Conservation (phyloP, 2,888 invertebrate species). For the Galerucella calmariensis region DNA sequence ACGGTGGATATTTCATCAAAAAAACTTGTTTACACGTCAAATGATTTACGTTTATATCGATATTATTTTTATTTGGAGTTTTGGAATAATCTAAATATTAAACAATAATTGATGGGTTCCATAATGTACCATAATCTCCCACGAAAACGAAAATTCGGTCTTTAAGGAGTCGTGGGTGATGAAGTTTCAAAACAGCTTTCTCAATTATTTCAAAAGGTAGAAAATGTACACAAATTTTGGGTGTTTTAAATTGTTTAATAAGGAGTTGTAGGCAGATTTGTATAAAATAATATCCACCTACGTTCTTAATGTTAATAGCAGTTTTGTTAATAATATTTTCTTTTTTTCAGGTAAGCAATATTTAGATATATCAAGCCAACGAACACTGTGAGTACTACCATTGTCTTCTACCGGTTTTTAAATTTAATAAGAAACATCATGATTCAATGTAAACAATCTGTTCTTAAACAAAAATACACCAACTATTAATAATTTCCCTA, state of each 20-base stretch:
- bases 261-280: background rate
- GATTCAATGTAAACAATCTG: too few species aligned
- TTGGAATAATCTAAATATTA: too few species aligned
- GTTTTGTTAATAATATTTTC: background rate
- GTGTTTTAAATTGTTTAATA: too few species aligned
- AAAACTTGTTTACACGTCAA: background rate
- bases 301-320: background rate
- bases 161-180: conserved; percentile 18
- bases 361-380: too few species aligned
- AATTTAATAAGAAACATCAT: too few species aligned
- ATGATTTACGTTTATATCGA: background rate
- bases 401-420: too few species aligned
- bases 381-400: too few species aligned
- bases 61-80: background rate
- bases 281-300: background rate
- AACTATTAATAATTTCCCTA: too few species aligned
- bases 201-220: conserved; percentile 15
- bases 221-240: conserved; percentile 15
- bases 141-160: conserved; percentile 7
- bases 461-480: too few species aligned
- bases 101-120: background rate
- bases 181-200: conserved; percentile 9
- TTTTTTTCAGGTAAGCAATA: background rate
- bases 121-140: background rate
- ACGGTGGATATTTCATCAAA: background rate